Evolutionary conservation across 2,797 vertebrate genomes (phyloP).

Genomic region (Rhadinocentrus ornatus): DNA sequence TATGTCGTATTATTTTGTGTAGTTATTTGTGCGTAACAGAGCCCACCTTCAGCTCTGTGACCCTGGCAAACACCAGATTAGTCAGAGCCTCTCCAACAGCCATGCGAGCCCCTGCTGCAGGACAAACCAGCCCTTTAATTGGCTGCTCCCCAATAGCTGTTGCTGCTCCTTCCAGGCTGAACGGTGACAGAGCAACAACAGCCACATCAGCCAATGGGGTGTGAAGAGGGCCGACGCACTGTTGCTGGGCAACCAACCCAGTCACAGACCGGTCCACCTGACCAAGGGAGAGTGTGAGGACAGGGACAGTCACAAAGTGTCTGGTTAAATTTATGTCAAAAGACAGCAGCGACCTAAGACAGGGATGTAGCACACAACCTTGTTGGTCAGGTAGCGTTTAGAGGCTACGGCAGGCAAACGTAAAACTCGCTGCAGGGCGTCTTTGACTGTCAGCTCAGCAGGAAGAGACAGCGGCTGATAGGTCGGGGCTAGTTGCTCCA

Average conservation of each 20-base stretch:
- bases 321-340: neutral
- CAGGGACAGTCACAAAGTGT: neutral
- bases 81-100: constrained; percentile 92
- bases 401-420: constrained; percentile 90
- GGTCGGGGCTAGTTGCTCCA: constrained; percentile 64
- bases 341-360: neutral
- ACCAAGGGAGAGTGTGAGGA: neutral
- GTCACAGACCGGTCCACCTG: constrained; percentile 96
- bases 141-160: constrained; percentile 94
- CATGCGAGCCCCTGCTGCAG: constrained; percentile 89
- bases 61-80: constrained; percentile 90
- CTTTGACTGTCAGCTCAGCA: constrained; percentile 73
- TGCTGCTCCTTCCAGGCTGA: constrained; percentile 86
- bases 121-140: constrained; percentile 89
- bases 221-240: constrained; percentile 94
- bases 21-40: neutral
- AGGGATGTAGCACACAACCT: constrained; percentile 76
- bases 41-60: constrained; percentile 87
- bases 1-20: no score
- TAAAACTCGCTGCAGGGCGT: constrained; percentile 88
- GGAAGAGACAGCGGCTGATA: constrained; percentile 83
- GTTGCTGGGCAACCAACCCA: constrained; percentile 94
- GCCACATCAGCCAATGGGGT: constrained; percentile 93
- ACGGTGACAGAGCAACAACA: constrained; percentile 90
- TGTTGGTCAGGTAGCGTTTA: constrained; percentile 95